A percentile compares a stretch with the other conserved stretches of the same genome.
Conservation (phyloP, 2,888 invertebrate species). For the Lingula anatina region DNA sequence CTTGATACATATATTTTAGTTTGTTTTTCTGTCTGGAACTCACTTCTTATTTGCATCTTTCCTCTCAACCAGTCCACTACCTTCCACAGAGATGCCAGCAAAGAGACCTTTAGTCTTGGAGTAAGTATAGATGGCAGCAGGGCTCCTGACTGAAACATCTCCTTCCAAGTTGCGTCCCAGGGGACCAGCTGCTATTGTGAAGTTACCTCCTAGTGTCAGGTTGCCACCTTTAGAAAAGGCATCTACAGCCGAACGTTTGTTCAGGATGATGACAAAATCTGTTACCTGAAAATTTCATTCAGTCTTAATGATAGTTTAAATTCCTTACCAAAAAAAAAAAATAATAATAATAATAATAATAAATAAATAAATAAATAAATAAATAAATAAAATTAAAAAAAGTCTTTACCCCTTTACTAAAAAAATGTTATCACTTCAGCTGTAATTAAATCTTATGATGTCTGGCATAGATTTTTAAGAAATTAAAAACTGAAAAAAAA, state of each 20-base stretch:
- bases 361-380: background rate
- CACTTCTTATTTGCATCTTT: constrained; percentile 49
- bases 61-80: constrained; percentile 42
- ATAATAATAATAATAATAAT: background rate
- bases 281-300: constrained; percentile 43
- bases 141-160: constrained; percentile 37
- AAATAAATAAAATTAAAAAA: background rate
- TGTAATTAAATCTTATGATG: no score
- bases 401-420: no score
- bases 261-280: constrained; percentile 47
- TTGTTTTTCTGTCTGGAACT: no score
- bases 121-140: constrained; percentile 47
- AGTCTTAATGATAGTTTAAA: no score
- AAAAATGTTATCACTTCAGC: no score
- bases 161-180: constrained; percentile 39
- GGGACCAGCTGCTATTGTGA: constrained; percentile 47
- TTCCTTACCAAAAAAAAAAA: constrained; percentile 1
- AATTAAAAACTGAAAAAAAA: no score
- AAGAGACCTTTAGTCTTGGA: constrained; percentile 45
- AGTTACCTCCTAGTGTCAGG: constrained; percentile 45
- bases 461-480: no score
- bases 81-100: constrained; percentile 47
- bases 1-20: no score
- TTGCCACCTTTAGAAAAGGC: constrained; percentile 49
- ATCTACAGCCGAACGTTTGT: constrained; percentile 36